These are phyloP conservation scores for Brenthis ino DNA, from an alignment of 2,888 invertebrate genomes.

Conservation along the genomic window DNA sequence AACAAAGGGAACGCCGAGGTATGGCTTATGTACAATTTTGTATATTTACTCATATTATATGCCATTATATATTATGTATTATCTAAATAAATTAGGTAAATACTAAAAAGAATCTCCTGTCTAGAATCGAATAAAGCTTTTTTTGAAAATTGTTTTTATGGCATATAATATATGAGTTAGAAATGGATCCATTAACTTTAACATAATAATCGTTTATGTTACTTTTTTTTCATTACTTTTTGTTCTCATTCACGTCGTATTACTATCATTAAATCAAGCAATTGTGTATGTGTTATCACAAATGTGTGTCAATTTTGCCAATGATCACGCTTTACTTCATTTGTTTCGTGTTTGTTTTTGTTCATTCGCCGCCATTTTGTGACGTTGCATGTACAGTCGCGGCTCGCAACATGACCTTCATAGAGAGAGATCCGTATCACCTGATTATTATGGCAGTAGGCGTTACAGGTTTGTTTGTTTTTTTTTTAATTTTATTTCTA, in stretches of 20 bases:
- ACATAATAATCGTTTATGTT: neutral
- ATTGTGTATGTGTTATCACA: conserved; percentile 7
- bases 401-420: conserved; percentile 88
- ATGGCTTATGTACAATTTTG: conserved; percentile 51
- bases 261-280: conserved; percentile 2
- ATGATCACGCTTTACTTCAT: conserved; percentile 41
- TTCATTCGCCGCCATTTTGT: conserved; percentile 58
- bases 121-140: neutral
- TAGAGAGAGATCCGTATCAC: conserved; percentile 86
- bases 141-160: neutral
- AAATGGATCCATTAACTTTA: too few species aligned
- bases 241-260: conserved; percentile 3
- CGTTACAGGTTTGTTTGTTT: conserved; percentile 87
- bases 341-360: conserved; percentile 51
- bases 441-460: conserved; percentile 87
- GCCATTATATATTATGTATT: neutral
- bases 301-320: neutral
- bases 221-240: neutral
- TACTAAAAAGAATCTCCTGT: neutral
- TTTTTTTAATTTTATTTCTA: conserved; percentile 26
- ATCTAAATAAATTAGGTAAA: neutral
- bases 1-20: conserved; percentile 75
- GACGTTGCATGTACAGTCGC: conserved; percentile 83
- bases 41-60: neutral
- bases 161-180: conserved; percentile 11